Base-by-base conservation (phyloP, 2,797 vertebrate species). In the Lateolabrax maculatus region DNA sequence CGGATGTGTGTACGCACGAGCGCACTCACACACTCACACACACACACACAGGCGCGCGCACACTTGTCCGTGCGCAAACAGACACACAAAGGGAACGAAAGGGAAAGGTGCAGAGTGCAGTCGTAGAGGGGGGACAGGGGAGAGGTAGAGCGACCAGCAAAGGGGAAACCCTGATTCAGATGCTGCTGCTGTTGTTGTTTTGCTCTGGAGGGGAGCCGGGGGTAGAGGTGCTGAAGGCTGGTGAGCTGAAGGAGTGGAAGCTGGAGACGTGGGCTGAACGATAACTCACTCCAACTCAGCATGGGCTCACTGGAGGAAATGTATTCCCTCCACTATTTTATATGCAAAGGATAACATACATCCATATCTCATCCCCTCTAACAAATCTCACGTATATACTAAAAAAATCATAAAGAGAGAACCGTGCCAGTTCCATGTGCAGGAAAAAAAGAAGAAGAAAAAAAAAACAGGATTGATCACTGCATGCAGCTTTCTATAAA, bases 1-100 rank as follows among this genome's bases (percentile, higher is more conserved):
- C 23, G 57, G 71, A 86, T 86, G 76, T 71, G 77, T 71, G 65
- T 73, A 79, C 15, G 48, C 82, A 75, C 68, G n/a, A 43, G 68
- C 31, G 0, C 85, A 69, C 76, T 29, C 66, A 8, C 57, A 21
- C 56, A 21, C 66, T 36, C 70, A 48, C 61, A 62, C 74, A 72
- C 64, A 52, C 73, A 25, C 72, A 55, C 37, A 58, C 44, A 41
- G 3, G 71, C 65, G 44, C 71, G 55, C 74, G 12, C 77, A n/a
- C 73, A 34, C 60, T 56, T 48, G 67, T 37, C 36, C 3, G 27
- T 71, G 75, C 71, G 3, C 72, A 84, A 64, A 84, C 75, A 76
- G 46, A 81, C 72, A 71, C 83, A 89, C 81, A 92, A 87, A 88
- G 68, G 65, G 63, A 75, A 51, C 56, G 52, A 85, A 84, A 84